Conservation (phyloP, 2,797 vertebrate genomes). For the Diplodus sargus region DNA sequence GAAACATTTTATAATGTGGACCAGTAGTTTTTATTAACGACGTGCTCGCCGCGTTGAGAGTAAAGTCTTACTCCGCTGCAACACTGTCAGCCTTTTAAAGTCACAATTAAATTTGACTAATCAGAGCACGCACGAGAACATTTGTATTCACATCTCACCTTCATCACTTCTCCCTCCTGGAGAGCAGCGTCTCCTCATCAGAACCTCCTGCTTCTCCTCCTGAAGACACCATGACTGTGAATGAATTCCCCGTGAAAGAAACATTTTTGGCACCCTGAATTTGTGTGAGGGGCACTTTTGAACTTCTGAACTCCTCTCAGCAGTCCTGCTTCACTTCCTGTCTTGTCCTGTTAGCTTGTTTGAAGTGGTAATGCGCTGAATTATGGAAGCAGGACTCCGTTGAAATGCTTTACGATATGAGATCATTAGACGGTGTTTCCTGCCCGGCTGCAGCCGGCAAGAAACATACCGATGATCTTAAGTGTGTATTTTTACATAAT, state of each 20-base stretch:
- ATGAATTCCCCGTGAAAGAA: conserved; percentile 17
- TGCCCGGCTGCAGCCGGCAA: background rate
- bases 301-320: conserved; percentile 20
- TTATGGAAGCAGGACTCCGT: background rate
- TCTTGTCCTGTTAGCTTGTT: background rate
- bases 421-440: background rate
- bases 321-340: background rate
- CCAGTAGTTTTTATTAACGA: background rate
- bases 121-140: conserved; percentile 1
- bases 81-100: conserved; percentile 17
- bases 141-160: background rate
- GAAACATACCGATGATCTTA: background rate
- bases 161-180: background rate
- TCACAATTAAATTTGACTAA: conserved; percentile 2
- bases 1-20: conserved; percentile 6
- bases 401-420: conserved; percentile 4
- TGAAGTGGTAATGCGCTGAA: conserved; percentile 13
- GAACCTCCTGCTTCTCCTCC: background rate
- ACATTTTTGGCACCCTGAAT: conserved; percentile 3
- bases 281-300: background rate
- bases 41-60: background rate
- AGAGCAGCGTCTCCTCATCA: background rate
- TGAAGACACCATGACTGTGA: background rate
- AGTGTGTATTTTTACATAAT: conserved; percentile 1
- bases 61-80: background rate